phyloP scores from a whole-genome alignment of 2,797 vertebrate genomes.

The Austrolebias charrua region DNA sequence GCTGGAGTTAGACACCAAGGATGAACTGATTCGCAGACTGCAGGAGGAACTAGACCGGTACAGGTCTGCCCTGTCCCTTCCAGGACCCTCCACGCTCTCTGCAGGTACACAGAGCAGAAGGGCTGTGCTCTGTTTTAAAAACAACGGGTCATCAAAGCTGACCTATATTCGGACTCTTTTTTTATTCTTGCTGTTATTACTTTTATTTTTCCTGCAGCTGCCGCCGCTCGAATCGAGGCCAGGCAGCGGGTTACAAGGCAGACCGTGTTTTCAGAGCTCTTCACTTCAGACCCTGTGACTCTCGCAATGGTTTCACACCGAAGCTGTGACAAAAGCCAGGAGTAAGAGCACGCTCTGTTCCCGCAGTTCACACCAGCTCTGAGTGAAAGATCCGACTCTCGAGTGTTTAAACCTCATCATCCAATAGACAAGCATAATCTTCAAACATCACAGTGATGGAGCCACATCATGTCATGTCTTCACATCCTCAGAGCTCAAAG shows the following conservation, averaged over 20 bases:
- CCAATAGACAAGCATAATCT: constrained; percentile 20
- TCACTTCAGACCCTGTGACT: constrained; percentile 62
- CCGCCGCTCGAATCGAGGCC: constrained; percentile 52
- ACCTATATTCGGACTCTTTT: neutral
- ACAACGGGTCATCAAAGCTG: constrained; percentile 6
- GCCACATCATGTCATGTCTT: constrained; percentile 14
- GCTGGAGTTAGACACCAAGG: constrained; percentile 82
- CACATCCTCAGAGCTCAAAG: constrained; percentile 65
- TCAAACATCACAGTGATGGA: constrained; percentile 12
- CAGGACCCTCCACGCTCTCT: constrained; percentile 57
- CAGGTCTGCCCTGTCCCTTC: constrained; percentile 63
- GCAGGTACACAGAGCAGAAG: constrained; percentile 40
- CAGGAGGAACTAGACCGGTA: constrained; percentile 83
- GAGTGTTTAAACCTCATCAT: constrained; percentile 18
- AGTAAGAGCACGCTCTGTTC: constrained; percentile 69
- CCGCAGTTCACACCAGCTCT: constrained; percentile 12
- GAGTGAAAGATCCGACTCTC: constrained; percentile 7
- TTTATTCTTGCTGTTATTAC: neutral
- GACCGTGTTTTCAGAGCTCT: constrained; percentile 74
- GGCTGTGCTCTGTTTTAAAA: constrained; percentile 10
- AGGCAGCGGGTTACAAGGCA: constrained; percentile 62
- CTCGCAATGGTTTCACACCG: constrained; percentile 57
- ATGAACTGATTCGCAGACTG: constrained; percentile 83
- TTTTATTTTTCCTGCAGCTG: constrained; percentile 43
- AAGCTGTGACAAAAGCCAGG: constrained; percentile 74